phyloP scores from a whole-genome alignment of 2,888 invertebrate genomes.

The Oligia fasciuncula region DNA sequence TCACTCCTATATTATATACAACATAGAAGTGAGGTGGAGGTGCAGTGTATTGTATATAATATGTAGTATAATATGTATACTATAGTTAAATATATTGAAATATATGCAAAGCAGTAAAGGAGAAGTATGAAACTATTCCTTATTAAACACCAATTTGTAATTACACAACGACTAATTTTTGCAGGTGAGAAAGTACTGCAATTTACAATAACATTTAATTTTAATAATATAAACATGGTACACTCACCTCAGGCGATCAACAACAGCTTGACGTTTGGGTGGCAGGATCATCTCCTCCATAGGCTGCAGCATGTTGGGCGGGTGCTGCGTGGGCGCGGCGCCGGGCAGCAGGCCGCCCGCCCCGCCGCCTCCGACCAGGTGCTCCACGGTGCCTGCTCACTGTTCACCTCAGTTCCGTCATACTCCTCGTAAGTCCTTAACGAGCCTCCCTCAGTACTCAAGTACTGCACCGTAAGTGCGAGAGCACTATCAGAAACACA shows the following conservation, averaged over 20 bases:
- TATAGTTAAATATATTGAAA: not conserved
- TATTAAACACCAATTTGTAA: not conserved
- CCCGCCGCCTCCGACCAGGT: conserved; percentile 94
- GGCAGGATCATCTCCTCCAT: conserved; percentile 93
- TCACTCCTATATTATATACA: not conserved
- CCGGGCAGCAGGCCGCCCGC: conserved; percentile 92
- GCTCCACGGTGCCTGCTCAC: conserved; percentile 91
- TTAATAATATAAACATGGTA: not conserved
- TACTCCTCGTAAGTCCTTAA: conserved; percentile 72
- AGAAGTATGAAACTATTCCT: not conserved
- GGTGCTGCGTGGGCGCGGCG: conserved; percentile 90
- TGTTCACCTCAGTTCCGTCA: conserved; percentile 82
- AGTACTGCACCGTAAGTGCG: conserved; percentile 83
- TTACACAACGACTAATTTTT: not conserved
- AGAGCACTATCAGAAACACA: conserved; percentile 80
- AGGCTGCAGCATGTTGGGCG: conserved; percentile 91
- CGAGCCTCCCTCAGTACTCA: conserved; percentile 71
- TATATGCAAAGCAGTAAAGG: not conserved
- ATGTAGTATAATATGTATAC: too few relatives aligned
- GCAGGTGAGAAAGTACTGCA: conserved; percentile 7
- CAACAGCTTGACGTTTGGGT: conserved; percentile 95
- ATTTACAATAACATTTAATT: not conserved
- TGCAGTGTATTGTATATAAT: not conserved
- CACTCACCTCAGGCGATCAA: conserved; percentile 93
- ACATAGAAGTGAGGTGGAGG: not conserved